Evolutionary conservation across 1,140 invertebrate species (phyloP).

Genomic region (Diabrotica undecimpunctata): DNA sequence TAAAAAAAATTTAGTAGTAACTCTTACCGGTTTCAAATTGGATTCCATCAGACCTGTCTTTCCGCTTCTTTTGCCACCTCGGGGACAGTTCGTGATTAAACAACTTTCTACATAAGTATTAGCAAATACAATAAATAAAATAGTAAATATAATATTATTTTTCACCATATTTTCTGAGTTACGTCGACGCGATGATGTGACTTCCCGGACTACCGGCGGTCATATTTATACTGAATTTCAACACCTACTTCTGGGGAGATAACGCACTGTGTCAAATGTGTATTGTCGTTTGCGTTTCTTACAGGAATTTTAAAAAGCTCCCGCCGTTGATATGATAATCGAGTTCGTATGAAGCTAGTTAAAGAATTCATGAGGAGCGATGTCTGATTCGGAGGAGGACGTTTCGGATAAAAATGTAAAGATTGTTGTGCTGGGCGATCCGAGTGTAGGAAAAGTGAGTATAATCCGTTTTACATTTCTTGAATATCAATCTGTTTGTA

Average conservation of each 20-base stretch:
- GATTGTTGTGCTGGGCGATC: slow-evolving; percentile 77
- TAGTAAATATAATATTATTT: slow-evolving; percentile 9
- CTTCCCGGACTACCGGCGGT: no score
- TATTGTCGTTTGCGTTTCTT: neutral
- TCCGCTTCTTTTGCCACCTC: slow-evolving; percentile 52
- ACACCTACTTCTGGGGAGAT: no score
- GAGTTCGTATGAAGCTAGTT: no score
- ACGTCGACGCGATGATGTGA: neutral
- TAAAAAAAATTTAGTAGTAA: neutral
- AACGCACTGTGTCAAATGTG: no score
- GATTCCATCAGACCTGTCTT: slow-evolving; percentile 38
- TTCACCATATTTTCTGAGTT: slow-evolving; percentile 20
- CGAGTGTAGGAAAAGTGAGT: slow-evolving; percentile 75
- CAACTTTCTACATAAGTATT: slow-evolving; percentile 43
- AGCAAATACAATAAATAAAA: slow-evolving; percentile 25
- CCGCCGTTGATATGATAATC: slow-evolving; percentile 16
- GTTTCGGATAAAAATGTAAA: slow-evolving; percentile 67
- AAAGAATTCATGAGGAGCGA: slow-evolving; percentile 34
- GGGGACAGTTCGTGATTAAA: slow-evolving; percentile 55
- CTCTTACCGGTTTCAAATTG: slow-evolving; percentile 42
- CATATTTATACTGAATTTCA: no score
- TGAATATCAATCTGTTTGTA: neutral
- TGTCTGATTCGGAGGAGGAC: slow-evolving; percentile 67
- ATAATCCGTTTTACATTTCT: neutral
- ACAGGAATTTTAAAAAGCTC: slow-evolving; percentile 19